Evolutionary conservation across 2,113 vertebrate genomes (phyloP).

Genomic region (Hydropotes inermis): DNA sequence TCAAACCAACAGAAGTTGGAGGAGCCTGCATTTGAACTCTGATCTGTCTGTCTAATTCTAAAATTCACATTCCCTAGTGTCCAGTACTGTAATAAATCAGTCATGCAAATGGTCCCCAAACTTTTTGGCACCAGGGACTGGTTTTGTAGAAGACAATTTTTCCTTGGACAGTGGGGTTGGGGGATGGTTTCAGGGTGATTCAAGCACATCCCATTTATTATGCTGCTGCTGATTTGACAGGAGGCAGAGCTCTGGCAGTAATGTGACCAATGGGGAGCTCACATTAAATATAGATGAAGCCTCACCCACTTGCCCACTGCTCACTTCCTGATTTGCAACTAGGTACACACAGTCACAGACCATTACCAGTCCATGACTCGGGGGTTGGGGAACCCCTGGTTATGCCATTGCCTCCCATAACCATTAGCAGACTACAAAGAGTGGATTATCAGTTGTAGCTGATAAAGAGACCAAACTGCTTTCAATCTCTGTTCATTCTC

Average conservation of each 20-base stretch:
- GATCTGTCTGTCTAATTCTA: background rate
- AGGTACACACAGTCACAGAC: background rate
- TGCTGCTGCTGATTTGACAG: background rate
- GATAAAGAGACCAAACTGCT: background rate
- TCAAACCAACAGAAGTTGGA: background rate
- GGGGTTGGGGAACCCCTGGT: background rate
- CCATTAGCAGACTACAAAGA: background rate
- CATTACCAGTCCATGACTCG: background rate
- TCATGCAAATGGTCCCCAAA: background rate
- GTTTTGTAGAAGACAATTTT: background rate
- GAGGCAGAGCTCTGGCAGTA: background rate
- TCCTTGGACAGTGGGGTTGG: background rate
- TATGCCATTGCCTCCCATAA: background rate
- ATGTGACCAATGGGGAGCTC: background rate
- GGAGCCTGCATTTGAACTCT: background rate
- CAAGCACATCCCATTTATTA: background rate
- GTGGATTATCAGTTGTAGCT: background rate
- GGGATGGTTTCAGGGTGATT: background rate
- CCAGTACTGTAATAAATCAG: background rate
- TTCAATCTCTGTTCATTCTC: background rate
- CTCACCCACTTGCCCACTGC: fast-evolving
- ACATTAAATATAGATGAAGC: background rate
- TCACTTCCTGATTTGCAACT: background rate
- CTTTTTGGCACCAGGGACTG: background rate
- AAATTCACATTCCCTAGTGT: background rate